These are phyloP conservation scores for Microtus richardsoni DNA, from an alignment of 2,113 vertebrate species.

Conservation along the genomic window DNA sequence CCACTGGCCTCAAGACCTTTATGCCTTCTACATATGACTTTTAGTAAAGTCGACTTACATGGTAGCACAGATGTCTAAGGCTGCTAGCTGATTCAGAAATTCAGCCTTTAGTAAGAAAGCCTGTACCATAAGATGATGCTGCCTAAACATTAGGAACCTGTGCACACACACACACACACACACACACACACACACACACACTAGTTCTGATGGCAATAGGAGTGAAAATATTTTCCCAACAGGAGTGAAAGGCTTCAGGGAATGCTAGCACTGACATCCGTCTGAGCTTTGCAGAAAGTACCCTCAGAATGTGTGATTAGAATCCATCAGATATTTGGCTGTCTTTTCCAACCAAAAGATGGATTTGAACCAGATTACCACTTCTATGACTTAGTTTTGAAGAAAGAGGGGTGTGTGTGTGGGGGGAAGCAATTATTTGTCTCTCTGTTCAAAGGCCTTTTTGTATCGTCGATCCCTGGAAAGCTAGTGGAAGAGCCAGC, in stretches of 20 bases:
- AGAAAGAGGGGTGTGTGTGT: background rate
- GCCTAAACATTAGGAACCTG: slow-evolving; percentile 6
- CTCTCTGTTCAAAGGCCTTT: slow-evolving; percentile 79
- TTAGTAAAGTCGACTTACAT: background rate
- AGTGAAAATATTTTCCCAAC: slow-evolving; percentile 63
- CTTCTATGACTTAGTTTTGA: slow-evolving; percentile 71
- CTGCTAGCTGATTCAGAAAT: slow-evolving; percentile 24
- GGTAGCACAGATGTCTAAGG: background rate
- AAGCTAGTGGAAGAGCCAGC: slow-evolving; percentile 75
- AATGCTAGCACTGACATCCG: slow-evolving; percentile 58
- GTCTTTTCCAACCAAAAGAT: slow-evolving; percentile 79
- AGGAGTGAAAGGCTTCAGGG: background rate
- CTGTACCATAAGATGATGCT: slow-evolving; percentile 17
- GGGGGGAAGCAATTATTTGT: slow-evolving; percentile 72
- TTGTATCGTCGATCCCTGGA: slow-evolving; percentile 67
- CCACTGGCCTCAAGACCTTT: background rate
- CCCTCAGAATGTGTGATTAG: slow-evolving; percentile 70
- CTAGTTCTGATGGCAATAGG: slow-evolving; percentile 32
- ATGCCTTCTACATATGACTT: background rate
- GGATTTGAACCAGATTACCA: slow-evolving; percentile 78
- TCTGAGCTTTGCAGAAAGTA: slow-evolving; percentile 69
- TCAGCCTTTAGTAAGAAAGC: slow-evolving; percentile 2
- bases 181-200: background rate
- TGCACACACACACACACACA: background rate
- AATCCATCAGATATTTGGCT: slow-evolving; percentile 75